phyloP scores from a whole-genome alignment of 2,888 invertebrate genomes.

The Minunthozetes semirufus region DNA sequence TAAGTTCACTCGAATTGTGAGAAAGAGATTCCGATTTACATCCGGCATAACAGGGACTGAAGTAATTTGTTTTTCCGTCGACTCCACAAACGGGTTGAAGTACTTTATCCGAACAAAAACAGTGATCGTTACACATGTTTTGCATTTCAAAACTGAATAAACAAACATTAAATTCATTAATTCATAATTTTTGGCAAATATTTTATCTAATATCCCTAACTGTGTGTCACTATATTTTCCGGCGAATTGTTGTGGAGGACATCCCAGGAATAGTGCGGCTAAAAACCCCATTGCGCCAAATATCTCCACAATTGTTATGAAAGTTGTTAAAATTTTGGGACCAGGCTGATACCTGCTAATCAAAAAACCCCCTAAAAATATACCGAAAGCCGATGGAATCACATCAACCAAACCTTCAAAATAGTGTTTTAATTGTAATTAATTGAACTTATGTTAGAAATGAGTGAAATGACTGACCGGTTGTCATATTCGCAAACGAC shows the following conservation, averaged over 20 bases:
- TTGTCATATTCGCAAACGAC: constrained; percentile 41
- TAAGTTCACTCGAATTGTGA: neutral
- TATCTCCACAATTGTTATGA: constrained; percentile 45
- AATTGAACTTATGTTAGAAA: neutral
- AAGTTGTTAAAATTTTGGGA: constrained; percentile 45
- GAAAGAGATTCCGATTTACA: constrained; percentile 46
- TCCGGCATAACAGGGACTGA: constrained; percentile 67
- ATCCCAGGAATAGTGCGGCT: constrained; percentile 41
- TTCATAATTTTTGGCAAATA: neutral
- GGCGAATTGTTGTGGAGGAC: constrained; percentile 25
- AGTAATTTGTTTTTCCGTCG: constrained; percentile 53
- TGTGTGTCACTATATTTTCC: neutral
- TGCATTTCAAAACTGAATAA: constrained; percentile 9
- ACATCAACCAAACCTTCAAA: neutral
- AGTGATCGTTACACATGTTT: constrained; percentile 16
- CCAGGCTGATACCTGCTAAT: constrained; percentile 46
- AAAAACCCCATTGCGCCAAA: constrained; percentile 40
- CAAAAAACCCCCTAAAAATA: constrained; percentile 42
- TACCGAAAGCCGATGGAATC: constrained; percentile 36
- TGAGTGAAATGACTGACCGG: constrained; percentile 34
- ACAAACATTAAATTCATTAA: too few species aligned
- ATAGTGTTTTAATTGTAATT: too few species aligned
- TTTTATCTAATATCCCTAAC: neutral
- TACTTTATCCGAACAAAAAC: constrained; percentile 38
- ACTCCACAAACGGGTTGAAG: constrained; percentile 41